Percentiles rank a stretch among this genome's conserved stretches.
Evolutionary conservation across 2,888 invertebrate species (phyloP).

Genomic region (Melanostoma scalare): DNA sequence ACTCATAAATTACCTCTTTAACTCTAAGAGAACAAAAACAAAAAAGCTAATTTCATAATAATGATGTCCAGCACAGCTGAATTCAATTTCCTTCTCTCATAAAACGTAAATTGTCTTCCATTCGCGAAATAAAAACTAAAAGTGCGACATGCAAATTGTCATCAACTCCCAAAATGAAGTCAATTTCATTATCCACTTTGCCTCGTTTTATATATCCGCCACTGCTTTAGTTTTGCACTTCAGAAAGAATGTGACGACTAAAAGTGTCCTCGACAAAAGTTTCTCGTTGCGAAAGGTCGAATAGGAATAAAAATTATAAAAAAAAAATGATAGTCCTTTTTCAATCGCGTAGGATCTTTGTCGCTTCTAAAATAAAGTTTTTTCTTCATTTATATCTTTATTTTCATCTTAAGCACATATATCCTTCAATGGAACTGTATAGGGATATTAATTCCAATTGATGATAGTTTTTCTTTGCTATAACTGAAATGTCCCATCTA

Average conservation of each 20-base stretch:
- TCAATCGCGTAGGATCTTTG: conserved; percentile 42
- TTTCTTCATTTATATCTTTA: conserved; percentile 53
- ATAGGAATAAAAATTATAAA: neutral
- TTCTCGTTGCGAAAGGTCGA: conserved; percentile 36
- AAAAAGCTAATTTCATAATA: conserved; percentile 17
- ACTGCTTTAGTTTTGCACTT: neutral
- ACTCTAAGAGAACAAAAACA: neutral
- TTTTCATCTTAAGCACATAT: conserved; percentile 54
- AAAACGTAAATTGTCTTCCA: conserved; percentile 42
- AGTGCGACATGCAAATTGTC: conserved; percentile 61
- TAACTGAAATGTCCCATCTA: conserved; percentile 3
- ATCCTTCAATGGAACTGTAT: conserved; percentile 46
- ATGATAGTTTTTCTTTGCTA: conserved; percentile 35
- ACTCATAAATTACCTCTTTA: neutral
- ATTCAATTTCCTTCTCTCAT: conserved; percentile 54
- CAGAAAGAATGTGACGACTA: conserved; percentile 37
- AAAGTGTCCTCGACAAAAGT: conserved; percentile 55
- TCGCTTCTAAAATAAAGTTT: conserved; percentile 52
- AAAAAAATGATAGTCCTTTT: neutral
- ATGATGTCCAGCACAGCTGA: conserved; percentile 32
- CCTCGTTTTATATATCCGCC: neutral
- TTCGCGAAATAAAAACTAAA: conserved; percentile 30
- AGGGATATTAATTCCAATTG: conserved; percentile 62
- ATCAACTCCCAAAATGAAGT: conserved; percentile 58
- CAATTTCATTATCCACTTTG: conserved; percentile 54